phyloP scores from a whole-genome alignment of 2,888 invertebrate species.

The Masnerella sp. region DNA sequence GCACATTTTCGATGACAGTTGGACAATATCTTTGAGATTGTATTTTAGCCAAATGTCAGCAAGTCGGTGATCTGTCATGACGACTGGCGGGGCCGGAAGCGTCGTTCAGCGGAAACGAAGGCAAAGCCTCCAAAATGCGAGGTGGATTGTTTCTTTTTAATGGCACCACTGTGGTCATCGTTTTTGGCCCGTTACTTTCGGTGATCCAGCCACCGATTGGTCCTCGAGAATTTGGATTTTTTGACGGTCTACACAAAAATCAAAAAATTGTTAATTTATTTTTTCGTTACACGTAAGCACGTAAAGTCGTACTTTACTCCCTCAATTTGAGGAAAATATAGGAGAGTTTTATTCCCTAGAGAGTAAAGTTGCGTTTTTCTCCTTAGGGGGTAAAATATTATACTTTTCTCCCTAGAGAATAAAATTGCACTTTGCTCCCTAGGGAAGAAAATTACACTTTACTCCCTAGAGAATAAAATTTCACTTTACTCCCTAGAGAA shows the following conservation, averaged over 20 bases:
- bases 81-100: constrained; percentile 30
- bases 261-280: background rate
- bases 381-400: too few relatives aligned
- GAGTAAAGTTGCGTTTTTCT: too few relatives aligned
- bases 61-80: constrained; percentile 62
- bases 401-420: too few relatives aligned
- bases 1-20: constrained; percentile 12
- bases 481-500: too few relatives aligned
- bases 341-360: too few relatives aligned
- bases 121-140: constrained; percentile 73
- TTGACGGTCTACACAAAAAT: constrained; percentile 27
- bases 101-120: constrained; percentile 67
- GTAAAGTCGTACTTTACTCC: background rate
- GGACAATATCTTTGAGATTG: background rate
- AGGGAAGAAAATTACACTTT: background rate
- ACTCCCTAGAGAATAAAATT: too few relatives aligned
- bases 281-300: too few relatives aligned
- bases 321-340: too few relatives aligned
- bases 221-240: constrained; percentile 28
- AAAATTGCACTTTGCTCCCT: too few relatives aligned
- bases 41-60: constrained; percentile 52
- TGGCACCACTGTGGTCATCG: constrained; percentile 39
- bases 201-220: constrained; percentile 67
- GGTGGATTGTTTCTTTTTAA: constrained; percentile 70
- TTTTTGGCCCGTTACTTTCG: constrained; percentile 63